Evolutionary conservation across 2,888 invertebrate species (phyloP).

Genomic region (Thymelicus lineola): DNA sequence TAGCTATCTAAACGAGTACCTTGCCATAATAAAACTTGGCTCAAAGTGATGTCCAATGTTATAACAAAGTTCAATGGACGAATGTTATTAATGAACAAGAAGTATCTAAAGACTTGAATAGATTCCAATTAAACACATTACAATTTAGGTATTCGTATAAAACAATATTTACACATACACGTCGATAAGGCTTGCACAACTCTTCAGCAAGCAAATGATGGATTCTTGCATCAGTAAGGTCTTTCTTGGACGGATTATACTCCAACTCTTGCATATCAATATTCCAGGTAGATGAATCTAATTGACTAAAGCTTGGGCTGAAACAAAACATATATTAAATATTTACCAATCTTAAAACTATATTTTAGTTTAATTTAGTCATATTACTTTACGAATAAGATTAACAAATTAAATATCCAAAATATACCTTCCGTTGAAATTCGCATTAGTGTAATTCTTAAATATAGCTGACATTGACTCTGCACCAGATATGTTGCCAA

Average conservation of each 20-base stretch:
- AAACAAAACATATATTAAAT: constrained; percentile 46
- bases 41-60: not conserved
- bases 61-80: constrained; percentile 16
- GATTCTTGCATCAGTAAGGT: constrained; percentile 96
- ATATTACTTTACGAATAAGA: constrained; percentile 2
- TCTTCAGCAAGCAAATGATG: constrained; percentile 97
- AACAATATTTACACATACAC: constrained; percentile 85
- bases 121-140: not conserved
- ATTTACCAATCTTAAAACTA: not conserved
- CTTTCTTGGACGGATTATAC: constrained; percentile 96
- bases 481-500: constrained; percentile 94
- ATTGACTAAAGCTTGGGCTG: constrained; percentile 93
- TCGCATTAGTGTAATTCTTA: constrained; percentile 93
- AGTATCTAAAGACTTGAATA: constrained; percentile 3
- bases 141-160: not conserved
- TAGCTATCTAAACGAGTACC: too few relatives aligned
- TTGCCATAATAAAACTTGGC: too few relatives aligned
- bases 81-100: not conserved
- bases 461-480: constrained; percentile 97
- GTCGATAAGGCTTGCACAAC: constrained; percentile 93
- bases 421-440: constrained; percentile 92
- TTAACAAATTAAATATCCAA: constrained; percentile 15
- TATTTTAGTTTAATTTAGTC: not conserved
- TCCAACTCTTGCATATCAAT: constrained; percentile 97
- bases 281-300: constrained; percentile 94